Conservation (phyloP, 2,888 invertebrate genomes). For the Orgyia antiqua region DNA sequence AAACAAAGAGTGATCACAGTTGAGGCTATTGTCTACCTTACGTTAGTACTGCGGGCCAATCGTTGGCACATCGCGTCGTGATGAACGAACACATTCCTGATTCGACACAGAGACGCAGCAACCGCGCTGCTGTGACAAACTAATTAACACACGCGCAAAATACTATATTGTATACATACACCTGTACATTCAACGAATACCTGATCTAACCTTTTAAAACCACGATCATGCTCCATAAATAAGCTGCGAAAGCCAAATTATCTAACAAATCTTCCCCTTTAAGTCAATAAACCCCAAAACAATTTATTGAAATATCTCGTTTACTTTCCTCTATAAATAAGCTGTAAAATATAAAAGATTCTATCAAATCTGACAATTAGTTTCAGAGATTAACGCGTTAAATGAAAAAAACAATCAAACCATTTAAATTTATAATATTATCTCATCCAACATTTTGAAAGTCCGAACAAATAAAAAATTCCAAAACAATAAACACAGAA, state of each 20-base stretch:
- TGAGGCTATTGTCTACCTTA: constrained; percentile 34
- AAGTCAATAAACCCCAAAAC: too few relatives aligned
- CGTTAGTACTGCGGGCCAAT: constrained; percentile 37
- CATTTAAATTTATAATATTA: too few relatives aligned
- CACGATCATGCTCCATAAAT: too few relatives aligned
- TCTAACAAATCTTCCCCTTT: too few relatives aligned
- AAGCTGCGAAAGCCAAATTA: too few relatives aligned
- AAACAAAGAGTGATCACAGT: constrained; percentile 48
- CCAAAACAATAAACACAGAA: constrained; percentile 37
- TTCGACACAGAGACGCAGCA: constrained; percentile 44
- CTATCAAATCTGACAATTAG: too few relatives aligned
- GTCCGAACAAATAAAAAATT: constrained; percentile 30
- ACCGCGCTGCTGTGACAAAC: constrained; percentile 14
- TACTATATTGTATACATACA: constrained; percentile 22
- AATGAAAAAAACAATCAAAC: too few relatives aligned
- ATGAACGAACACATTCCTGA: constrained; percentile 63
- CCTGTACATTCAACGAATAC: constrained; percentile 15
- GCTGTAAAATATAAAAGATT: too few relatives aligned
- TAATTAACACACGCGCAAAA: constrained; percentile 22
- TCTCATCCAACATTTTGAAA: constrained; percentile 27
- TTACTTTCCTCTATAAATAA: too few relatives aligned
- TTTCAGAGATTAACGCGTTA: too few relatives aligned
- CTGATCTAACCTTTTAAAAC: too few relatives aligned
- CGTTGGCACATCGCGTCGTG: constrained; percentile 33
- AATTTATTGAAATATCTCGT: too few relatives aligned